A percentile compares a stretch with the other conserved stretches of the same genome.
These are phyloP conservation scores for Cybosia mesomella DNA, from an alignment of 2,888 invertebrate genomes.

Conservation along the genomic window DNA sequence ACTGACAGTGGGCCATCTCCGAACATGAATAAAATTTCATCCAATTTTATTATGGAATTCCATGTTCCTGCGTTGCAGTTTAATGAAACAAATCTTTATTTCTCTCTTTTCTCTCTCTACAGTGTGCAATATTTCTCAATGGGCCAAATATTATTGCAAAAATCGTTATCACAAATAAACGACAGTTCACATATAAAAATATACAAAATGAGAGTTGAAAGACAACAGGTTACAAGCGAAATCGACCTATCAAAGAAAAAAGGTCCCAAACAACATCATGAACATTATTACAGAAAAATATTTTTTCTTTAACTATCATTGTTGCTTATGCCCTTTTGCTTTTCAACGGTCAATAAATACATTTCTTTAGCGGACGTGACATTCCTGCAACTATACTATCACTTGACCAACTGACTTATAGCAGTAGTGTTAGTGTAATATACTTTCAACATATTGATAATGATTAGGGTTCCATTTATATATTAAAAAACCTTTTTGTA, in stretches of 20 bases:
- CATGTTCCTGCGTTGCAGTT: too few species aligned
- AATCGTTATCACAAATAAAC: background rate
- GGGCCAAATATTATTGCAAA: slow-evolving; percentile 3
- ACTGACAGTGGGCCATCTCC: too few species aligned
- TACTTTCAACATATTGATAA: slow-evolving; percentile 34
- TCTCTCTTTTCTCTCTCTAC: too few species aligned
- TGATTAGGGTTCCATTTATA: slow-evolving; percentile 23
- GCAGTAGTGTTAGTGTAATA: slow-evolving; percentile 26
- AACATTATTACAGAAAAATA: background rate
- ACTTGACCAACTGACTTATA: slow-evolving; percentile 43
- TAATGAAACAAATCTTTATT: too few species aligned
- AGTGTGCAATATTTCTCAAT: slow-evolving; percentile 2
- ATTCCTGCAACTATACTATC: slow-evolving; percentile 19
- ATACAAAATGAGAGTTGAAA: background rate
- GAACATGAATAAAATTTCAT: too few species aligned
- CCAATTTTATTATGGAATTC: too few species aligned
- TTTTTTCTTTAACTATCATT: background rate
- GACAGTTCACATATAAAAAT: background rate
- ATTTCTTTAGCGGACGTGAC: slow-evolving; percentile 32
- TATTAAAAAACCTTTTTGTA: slow-evolving; percentile 3
- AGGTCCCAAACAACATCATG: background rate
- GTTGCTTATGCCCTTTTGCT: background rate
- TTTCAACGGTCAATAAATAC: background rate
- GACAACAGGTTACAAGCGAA: background rate
- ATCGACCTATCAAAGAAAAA: background rate